Percentiles rank a stretch among this genome's conserved stretches.
phyloP scores from a whole-genome alignment of 2,888 invertebrate species.

The Volucella inflata region DNA sequence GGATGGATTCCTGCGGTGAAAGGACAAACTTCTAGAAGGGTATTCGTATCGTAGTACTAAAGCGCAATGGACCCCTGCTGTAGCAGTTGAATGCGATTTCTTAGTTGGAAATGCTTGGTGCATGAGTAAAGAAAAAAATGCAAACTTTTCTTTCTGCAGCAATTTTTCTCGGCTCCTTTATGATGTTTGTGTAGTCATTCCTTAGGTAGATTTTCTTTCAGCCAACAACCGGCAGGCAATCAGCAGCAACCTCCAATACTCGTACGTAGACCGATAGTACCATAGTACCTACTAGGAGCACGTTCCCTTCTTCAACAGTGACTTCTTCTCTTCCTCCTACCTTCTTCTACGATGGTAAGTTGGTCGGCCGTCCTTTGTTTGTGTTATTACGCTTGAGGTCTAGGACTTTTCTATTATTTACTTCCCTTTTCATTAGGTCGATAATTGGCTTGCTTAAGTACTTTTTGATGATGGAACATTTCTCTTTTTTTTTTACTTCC shows the following conservation, averaged over 20 bases:
- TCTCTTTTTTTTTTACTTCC: slow-evolving; percentile 66
- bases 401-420: slow-evolving; percentile 76
- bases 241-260: too few species aligned
- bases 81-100: slow-evolving; percentile 64
- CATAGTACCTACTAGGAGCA: too few species aligned
- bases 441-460: slow-evolving; percentile 79
- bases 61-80: slow-evolving; percentile 44
- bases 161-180: slow-evolving; percentile 59
- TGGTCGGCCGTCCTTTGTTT: slow-evolving; percentile 63
- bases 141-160: slow-evolving; percentile 72
- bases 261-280: too few species aligned
- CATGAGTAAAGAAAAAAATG: slow-evolving; percentile 57
- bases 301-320: too few species aligned
- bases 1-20: slow-evolving; percentile 59
- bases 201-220: slow-evolving; percentile 46
- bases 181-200: slow-evolving; percentile 71
- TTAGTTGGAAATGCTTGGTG: slow-evolving; percentile 13
- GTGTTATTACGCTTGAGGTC: slow-evolving; percentile 74
- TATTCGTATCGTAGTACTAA: too few species aligned
- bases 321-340: not conserved
- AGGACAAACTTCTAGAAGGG: slow-evolving; percentile 66
- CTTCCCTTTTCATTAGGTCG: slow-evolving; percentile 79
- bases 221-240: slow-evolving; percentile 18
- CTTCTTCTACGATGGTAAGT: not conserved
- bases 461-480: slow-evolving; percentile 78